Conservation (phyloP, 2,797 vertebrate species). For the Cygnus olor region DNA sequence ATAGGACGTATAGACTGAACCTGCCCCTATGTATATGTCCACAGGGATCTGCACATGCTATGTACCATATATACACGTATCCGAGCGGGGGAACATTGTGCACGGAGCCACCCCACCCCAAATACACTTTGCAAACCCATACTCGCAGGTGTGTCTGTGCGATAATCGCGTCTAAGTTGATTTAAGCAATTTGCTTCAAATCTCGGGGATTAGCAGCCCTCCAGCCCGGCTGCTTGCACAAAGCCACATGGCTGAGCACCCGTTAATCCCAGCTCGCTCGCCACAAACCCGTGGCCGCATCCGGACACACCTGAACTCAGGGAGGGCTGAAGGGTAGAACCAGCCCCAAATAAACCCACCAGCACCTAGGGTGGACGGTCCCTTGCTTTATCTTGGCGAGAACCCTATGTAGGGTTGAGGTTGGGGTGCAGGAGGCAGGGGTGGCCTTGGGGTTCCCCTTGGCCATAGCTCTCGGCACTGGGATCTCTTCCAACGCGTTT, state of each 20-base stretch:
- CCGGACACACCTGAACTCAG: not conserved
- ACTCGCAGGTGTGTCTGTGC: fast-evolving
- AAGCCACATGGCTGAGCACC: fast-evolving
- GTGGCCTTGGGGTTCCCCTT: not conserved
- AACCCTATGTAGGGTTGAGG: not conserved
- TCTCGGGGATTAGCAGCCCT: not conserved
- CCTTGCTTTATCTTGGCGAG: not conserved
- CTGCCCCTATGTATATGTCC: not conserved
- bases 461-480: fast-evolving
- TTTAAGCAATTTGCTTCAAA: not conserved
- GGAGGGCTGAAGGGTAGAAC: no score
- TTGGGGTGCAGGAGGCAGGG: not conserved
- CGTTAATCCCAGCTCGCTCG: not conserved
- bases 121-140: not conserved
- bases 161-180: not conserved
- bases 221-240: not conserved
- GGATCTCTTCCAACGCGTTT: not conserved
- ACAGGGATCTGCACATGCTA: not conserved
- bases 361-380: not conserved
- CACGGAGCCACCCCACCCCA: not conserved
- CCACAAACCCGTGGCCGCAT: fast-evolving
- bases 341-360: not conserved
- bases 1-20: not conserved
- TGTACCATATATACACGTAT: not conserved
- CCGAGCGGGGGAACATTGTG: not conserved